Conservation (phyloP, 1,140 invertebrate genomes). For the Bacillus rossius region DNA sequence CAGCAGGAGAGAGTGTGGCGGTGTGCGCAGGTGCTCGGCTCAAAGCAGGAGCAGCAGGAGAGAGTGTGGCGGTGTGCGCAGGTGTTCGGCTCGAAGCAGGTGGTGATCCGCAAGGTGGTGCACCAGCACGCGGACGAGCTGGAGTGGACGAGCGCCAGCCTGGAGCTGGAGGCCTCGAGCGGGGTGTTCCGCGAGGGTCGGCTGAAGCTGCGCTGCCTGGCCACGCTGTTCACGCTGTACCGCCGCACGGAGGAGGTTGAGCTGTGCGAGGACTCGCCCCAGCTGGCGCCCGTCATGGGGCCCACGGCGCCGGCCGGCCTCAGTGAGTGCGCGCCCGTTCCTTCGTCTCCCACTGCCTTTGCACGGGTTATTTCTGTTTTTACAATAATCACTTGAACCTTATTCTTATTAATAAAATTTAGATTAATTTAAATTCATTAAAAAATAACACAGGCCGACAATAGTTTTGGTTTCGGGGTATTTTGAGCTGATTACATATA, state of each 20-base stretch:
- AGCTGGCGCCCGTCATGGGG: constrained; percentile 42
- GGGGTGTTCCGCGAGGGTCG: constrained; percentile 41
- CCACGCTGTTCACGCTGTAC: constrained; percentile 42
- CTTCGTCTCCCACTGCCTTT: too few species aligned
- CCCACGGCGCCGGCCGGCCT: constrained; percentile 32
- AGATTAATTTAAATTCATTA: too few species aligned
- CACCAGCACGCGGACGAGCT: background rate
- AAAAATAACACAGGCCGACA: too few species aligned
- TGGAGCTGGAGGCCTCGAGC: constrained; percentile 35
- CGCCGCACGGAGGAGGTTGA: constrained; percentile 34
- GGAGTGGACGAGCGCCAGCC: background rate
- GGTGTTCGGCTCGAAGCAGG: background rate
- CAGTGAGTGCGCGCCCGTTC: constrained; percentile 4
- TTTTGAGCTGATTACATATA: too few species aligned
- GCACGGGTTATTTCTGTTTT: too few species aligned
- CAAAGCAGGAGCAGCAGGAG: too few species aligned
- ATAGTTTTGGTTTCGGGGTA: too few species aligned
- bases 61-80: background rate
- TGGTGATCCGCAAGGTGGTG: background rate
- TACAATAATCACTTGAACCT: too few species aligned
- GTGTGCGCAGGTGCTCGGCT: too few species aligned
- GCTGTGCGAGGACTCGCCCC: constrained; percentile 42
- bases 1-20: too few species aligned
- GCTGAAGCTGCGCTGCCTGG: constrained; percentile 41
- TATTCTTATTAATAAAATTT: too few species aligned